Evolutionary conservation across 2,797 vertebrate species (phyloP).

Genomic region (Sebastes cheni): DNA sequence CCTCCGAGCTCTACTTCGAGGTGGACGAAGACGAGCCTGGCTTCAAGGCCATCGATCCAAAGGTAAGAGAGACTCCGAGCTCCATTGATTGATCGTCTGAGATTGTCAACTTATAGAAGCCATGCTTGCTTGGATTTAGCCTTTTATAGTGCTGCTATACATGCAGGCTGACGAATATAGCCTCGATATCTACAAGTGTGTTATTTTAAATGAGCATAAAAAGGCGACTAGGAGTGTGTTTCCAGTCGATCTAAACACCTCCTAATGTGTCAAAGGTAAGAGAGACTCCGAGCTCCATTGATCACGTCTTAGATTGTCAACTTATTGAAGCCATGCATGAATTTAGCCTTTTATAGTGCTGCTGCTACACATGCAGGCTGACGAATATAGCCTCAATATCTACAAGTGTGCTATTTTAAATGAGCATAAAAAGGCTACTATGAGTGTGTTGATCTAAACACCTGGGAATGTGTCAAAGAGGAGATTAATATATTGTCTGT

Average conservation of each 20-base stretch:
- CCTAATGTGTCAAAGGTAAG: slow-evolving; percentile 88
- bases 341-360: too few relatives aligned
- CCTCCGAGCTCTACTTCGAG: slow-evolving; percentile 97
- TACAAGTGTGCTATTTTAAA: not conserved
- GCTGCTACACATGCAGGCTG: not conserved
- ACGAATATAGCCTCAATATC: not conserved
- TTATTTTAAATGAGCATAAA: not conserved
- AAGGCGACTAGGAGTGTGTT: not conserved
- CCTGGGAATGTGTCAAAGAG: not conserved
- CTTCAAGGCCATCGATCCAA: slow-evolving; percentile 96
- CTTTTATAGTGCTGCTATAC: not conserved
- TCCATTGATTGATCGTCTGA: slow-evolving; percentile 30
- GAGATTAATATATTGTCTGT: not conserved
- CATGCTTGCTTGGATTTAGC: not conserved
- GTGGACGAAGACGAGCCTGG: slow-evolving; percentile 95
- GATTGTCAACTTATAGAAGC: slow-evolving; percentile 1
- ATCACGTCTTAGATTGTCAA: slow-evolving; percentile 25
- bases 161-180: not conserved
- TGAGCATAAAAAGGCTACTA: not conserved
- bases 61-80: slow-evolving; percentile 84
- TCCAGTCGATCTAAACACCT: not conserved
- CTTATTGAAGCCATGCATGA: not conserved
- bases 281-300: slow-evolving; percentile 11
- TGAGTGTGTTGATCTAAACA: not conserved
- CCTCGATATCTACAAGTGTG: not conserved